Evolutionary conservation across 2,888 invertebrate genomes (phyloP).

Genomic region (Acrobasis consociella): DNA sequence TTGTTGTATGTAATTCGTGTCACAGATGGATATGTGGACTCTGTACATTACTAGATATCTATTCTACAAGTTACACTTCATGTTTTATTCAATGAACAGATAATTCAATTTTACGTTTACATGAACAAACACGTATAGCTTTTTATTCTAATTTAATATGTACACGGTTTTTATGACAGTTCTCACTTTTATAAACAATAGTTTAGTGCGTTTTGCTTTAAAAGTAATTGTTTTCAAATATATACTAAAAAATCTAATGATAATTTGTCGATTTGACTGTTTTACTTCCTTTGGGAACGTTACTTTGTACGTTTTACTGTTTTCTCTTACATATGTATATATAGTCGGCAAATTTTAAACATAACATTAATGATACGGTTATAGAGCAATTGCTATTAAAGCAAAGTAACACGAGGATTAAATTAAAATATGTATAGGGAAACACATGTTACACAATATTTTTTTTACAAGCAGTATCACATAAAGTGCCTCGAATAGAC

Average conservation of each 20-base stretch:
- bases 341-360: conserved; percentile 3
- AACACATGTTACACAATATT: conserved; percentile 29
- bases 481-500: conserved; percentile 26
- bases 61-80: conserved; percentile 64
- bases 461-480: conserved; percentile 27
- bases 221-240: conserved; percentile 29
- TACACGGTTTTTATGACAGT: conserved; percentile 29
- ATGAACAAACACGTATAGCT: conserved; percentile 73
- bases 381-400: conserved; percentile 9
- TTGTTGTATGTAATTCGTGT: conserved; percentile 76
- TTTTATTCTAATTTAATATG: conserved; percentile 48
- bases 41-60: conserved; percentile 61
- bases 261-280: conserved; percentile 31
- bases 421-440: conserved; percentile 25
- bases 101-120: conserved; percentile 58
- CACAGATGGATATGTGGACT: conserved; percentile 73
- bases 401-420: conserved; percentile 14
- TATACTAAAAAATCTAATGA: conserved; percentile 18
- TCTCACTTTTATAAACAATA: conserved; percentile 20
- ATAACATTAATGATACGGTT: neutral
- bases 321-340: neutral
- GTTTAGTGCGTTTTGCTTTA: conserved; percentile 29
- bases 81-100: conserved; percentile 62
- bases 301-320: neutral
- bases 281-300: conserved; percentile 6